Conservation (phyloP, 2,113 vertebrate species). For the Maylandia zebra region DNA sequence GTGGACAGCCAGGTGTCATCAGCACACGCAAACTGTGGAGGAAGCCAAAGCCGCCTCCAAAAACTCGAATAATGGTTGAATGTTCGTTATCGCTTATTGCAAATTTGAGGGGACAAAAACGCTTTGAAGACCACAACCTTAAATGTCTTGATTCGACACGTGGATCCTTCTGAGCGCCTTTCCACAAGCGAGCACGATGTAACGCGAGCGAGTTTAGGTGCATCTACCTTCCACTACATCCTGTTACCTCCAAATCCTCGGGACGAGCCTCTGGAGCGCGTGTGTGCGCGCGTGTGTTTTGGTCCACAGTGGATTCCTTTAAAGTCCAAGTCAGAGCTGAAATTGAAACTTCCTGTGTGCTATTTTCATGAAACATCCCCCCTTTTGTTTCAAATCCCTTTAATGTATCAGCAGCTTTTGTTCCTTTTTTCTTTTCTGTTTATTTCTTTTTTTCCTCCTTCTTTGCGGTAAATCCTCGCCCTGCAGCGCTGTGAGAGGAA, state of each 20-base stretch:
- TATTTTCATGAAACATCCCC: slow-evolving; percentile 15
- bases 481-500: slow-evolving; percentile 44
- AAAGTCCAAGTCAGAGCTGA: slow-evolving; percentile 6
- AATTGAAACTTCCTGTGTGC: slow-evolving; percentile 45
- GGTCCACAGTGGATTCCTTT: background rate
- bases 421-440: background rate
- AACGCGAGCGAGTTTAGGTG: background rate
- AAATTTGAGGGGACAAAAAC: background rate
- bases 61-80: background rate
- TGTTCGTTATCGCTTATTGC: background rate
- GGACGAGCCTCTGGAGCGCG: background rate
- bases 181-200: background rate
- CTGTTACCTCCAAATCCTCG: slow-evolving; percentile 11
- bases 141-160: fast-evolving
- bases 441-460: background rate
- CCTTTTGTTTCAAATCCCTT: slow-evolving; percentile 6
- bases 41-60: background rate
- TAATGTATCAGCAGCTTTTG: slow-evolving; percentile 44
- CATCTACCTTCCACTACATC: slow-evolving; percentile 20
- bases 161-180: background rate
- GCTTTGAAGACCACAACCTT: background rate
- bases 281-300: background rate
- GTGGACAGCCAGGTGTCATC: slow-evolving; percentile 21
- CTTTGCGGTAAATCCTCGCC: slow-evolving; percentile 51
- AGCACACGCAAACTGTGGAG: background rate